Conservation (phyloP, 2,888 invertebrate species). For the Congeria kusceri region DNA sequence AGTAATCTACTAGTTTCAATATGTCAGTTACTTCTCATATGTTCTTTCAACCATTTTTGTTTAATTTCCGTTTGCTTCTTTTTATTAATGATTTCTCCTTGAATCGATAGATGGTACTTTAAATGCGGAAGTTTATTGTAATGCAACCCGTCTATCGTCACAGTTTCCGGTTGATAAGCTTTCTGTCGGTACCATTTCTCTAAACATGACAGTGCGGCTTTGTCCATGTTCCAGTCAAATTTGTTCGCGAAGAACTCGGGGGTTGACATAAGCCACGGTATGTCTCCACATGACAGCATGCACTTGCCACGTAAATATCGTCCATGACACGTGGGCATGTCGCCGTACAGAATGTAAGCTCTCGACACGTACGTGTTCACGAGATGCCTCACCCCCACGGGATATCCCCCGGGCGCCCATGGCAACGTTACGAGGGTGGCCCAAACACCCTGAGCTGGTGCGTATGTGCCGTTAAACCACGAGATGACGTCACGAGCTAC, state of each 20-base stretch:
- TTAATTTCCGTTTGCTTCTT: too few species aligned
- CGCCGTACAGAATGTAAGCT: slow-evolving; percentile 70
- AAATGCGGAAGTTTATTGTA: slow-evolving; percentile 61
- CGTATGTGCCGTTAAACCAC: slow-evolving; percentile 68
- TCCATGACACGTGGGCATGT: slow-evolving; percentile 65
- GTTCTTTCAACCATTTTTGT: too few species aligned
- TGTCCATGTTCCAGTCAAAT: slow-evolving; percentile 68
- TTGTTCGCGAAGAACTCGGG: slow-evolving; percentile 83
- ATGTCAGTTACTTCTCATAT: too few species aligned
- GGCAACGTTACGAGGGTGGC: slow-evolving; percentile 66
- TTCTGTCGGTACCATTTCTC: slow-evolving; percentile 54
- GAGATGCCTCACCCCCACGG: slow-evolving; percentile 65
- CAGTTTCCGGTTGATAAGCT: slow-evolving; percentile 19
- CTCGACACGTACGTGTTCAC: slow-evolving; percentile 65
- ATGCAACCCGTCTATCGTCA: slow-evolving; percentile 49
- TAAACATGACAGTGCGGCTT: slow-evolving; percentile 67
- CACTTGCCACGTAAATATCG: slow-evolving; percentile 68
- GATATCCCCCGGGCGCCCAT: slow-evolving; percentile 71
- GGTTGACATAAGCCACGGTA: slow-evolving; percentile 71
- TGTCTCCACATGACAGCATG: slow-evolving; percentile 71
- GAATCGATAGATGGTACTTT: too few species aligned
- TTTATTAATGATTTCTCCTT: too few species aligned
- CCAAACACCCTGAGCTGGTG: slow-evolving; percentile 71
- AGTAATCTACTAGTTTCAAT: too few species aligned
- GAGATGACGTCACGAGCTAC: slow-evolving; percentile 49